Conservation (phyloP, 1,140 invertebrate species). For the Ceratina japonica region DNA sequence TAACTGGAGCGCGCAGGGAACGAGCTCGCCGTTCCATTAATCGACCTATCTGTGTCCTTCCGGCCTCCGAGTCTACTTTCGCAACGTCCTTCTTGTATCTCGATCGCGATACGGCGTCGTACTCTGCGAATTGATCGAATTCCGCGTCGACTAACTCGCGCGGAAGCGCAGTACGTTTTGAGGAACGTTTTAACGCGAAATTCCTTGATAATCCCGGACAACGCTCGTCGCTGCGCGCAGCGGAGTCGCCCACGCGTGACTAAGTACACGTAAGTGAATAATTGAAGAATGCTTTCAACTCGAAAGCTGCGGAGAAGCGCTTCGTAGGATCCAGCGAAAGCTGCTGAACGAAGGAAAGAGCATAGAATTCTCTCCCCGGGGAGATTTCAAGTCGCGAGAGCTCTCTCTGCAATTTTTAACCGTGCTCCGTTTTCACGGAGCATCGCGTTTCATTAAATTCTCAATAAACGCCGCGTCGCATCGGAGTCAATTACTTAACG, state of each 20-base stretch:
- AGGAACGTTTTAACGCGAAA: slow-evolving; percentile 2
- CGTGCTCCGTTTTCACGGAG: not conserved
- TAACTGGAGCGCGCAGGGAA: slow-evolving; percentile 50
- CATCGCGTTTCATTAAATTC: not conserved
- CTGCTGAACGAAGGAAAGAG: slow-evolving; percentile 57
- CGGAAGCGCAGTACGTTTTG: not conserved
- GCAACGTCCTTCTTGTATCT: not conserved
- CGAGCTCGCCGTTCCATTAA: slow-evolving; percentile 51
- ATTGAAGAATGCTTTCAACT: slow-evolving; percentile 72
- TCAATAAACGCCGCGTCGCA: not conserved
- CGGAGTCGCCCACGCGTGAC: slow-evolving; percentile 59
- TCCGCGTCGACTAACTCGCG: too few species aligned
- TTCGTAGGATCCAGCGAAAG: slow-evolving; percentile 56
- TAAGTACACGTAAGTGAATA: slow-evolving; percentile 72
- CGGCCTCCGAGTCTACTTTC: slow-evolving; percentile 40
- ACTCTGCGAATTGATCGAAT: too few species aligned
- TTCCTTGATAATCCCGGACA: slow-evolving; percentile 15
- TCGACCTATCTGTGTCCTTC: slow-evolving; percentile 52
- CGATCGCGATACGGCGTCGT: not conserved
- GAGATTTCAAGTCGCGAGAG: slow-evolving; percentile 36
- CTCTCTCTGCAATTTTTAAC: slow-evolving; percentile 12
- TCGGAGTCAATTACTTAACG: slow-evolving; percentile 40
- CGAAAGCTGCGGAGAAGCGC: slow-evolving; percentile 46
- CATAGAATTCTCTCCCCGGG: slow-evolving; percentile 47
- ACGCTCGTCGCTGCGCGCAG: slow-evolving; percentile 19